Evolutionary conservation across 2,888 invertebrate species (phyloP).

Genomic region (Furcula furcula): DNA sequence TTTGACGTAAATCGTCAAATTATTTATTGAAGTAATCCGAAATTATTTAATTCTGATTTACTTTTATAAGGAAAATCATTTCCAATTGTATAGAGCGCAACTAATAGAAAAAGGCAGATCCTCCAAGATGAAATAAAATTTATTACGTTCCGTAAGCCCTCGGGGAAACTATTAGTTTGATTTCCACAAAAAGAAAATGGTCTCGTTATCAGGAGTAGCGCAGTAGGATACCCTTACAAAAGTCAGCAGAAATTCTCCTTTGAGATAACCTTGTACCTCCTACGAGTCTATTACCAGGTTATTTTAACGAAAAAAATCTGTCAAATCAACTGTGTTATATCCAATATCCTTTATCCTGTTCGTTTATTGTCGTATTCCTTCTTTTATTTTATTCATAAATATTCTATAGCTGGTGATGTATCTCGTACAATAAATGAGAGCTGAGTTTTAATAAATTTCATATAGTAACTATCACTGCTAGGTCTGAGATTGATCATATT

Average conservation of each 20-base stretch:
- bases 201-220: slow-evolving; percentile 40
- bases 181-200: slow-evolving; percentile 58
- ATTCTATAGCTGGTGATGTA: too few relatives aligned
- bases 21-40: too few relatives aligned
- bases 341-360: too few relatives aligned
- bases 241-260: slow-evolving; percentile 41
- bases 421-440: too few relatives aligned
- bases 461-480: too few relatives aligned
- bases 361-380: too few relatives aligned
- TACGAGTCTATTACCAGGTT: slow-evolving; percentile 12
- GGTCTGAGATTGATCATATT: too few relatives aligned
- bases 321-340: background rate
- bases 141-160: slow-evolving; percentile 55
- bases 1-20: too few relatives aligned
- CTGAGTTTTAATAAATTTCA: too few relatives aligned
- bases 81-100: slow-evolving; percentile 23
- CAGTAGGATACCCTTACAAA: slow-evolving; percentile 31
- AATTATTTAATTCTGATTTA: too few relatives aligned
- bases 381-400: too few relatives aligned
- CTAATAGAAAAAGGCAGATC: slow-evolving; percentile 62
- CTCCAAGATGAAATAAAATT: slow-evolving; percentile 59
- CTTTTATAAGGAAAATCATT: slow-evolving; percentile 27
- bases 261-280: slow-evolving; percentile 29
- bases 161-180: slow-evolving; percentile 60
- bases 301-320: slow-evolving; percentile 9